Evolutionary conservation across 2,888 invertebrate species (phyloP).

Genomic region (Deilephila elpenor): DNA sequence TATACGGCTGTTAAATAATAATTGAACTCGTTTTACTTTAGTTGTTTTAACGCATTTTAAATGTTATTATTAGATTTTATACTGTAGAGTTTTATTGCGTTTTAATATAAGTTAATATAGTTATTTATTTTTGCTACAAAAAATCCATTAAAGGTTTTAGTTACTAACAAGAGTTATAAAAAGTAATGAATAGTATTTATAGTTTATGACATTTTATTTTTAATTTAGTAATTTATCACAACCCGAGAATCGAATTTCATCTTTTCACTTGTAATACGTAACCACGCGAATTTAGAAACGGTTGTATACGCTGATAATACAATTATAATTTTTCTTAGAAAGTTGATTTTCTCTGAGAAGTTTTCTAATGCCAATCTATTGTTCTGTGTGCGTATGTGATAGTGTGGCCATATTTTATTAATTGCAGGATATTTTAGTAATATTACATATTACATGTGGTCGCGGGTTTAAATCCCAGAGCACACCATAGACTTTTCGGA

Average conservation of each 20-base stretch:
- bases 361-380: constrained; percentile 52
- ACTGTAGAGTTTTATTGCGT: neutral
- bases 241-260: neutral
- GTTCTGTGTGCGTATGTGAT: constrained; percentile 39
- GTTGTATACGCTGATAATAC: constrained; percentile 31
- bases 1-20: constrained; percentile 11
- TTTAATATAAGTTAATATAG: too few relatives aligned
- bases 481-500: too few relatives aligned
- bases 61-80: neutral
- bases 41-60: neutral
- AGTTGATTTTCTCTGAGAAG: constrained; percentile 47
- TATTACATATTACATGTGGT: too few relatives aligned
- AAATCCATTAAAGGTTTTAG: too few relatives aligned
- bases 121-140: too few relatives aligned
- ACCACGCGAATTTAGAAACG: neutral
- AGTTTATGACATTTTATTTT: too few relatives aligned
- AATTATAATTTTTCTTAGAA: constrained; percentile 54
- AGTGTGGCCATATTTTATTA: constrained; percentile 13
- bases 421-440: neutral
- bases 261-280: neutral
- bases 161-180: too few relatives aligned
- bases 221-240: neutral
- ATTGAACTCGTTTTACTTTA: neutral
- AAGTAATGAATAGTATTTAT: too few relatives aligned
- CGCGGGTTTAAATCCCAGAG: too few relatives aligned